Conservation (phyloP, 1,140 invertebrate species). For the Platorchestia sp. region DNA sequence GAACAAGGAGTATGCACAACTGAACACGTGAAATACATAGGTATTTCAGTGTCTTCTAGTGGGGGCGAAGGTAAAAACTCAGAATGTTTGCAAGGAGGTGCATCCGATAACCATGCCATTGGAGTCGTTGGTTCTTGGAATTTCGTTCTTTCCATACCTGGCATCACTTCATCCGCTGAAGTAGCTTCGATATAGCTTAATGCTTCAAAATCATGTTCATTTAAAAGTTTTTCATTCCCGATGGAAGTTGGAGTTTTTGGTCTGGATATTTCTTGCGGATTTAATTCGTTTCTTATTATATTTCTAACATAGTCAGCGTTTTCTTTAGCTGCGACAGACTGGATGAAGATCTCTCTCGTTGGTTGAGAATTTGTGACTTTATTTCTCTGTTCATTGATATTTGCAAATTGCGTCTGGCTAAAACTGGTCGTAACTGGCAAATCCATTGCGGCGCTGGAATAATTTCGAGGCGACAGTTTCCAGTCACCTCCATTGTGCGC, state of each 20-base stretch:
- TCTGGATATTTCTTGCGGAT: not conserved
- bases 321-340: not conserved
- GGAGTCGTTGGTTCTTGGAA: not conserved
- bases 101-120: not conserved
- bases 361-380: not conserved
- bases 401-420: not conserved
- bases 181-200: not conserved
- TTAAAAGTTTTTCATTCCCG: not conserved
- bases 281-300: not conserved
- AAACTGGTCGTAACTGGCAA: not conserved
- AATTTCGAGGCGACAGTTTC: not conserved
- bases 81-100: not conserved
- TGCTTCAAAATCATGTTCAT: not conserved
- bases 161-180: not conserved
- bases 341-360: not conserved
- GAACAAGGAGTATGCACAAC: conserved; percentile 41
- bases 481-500: not conserved
- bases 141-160: not conserved
- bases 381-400: not conserved
- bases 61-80: not conserved
- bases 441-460: not conserved
- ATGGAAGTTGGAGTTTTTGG: not conserved
- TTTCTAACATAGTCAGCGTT: not conserved
- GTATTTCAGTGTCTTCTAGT: not conserved
- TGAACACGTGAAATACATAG: conserved; percentile 24